Evolutionary conservation across 2,888 invertebrate species (phyloP).

Genomic region (Vanessa cardui): DNA sequence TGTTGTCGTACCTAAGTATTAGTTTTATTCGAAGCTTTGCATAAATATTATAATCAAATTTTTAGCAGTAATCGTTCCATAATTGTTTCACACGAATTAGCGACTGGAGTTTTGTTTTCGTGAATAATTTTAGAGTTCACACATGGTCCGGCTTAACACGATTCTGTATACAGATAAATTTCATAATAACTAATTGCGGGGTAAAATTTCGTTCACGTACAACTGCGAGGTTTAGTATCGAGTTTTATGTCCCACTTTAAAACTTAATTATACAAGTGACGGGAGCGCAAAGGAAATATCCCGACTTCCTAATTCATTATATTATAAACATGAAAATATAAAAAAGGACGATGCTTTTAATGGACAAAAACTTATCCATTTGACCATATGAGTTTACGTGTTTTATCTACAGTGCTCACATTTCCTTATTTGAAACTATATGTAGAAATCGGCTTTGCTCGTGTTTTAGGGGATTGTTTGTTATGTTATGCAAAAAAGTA

Average conservation of each 20-base stretch:
- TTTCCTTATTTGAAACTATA: no score
- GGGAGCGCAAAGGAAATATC: background rate
- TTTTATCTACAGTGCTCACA: no score
- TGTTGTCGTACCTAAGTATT: no score
- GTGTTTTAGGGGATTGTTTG: no score
- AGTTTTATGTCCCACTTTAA: conserved; percentile 26
- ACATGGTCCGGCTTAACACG: conserved; percentile 21
- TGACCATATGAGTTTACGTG: no score
- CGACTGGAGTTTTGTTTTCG: conserved; percentile 17
- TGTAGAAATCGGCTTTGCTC: no score
- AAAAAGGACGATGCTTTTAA: background rate
- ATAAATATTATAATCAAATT: no score
- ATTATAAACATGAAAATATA: background rate
- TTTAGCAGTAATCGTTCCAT: background rate
- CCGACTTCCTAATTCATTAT: background rate
- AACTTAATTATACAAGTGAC: conserved; percentile 10
- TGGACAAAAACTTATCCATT: no score
- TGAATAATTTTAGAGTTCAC: conserved; percentile 21
- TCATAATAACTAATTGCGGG: conserved; percentile 28
- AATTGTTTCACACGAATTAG: conserved; percentile 22
- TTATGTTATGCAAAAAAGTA: no score
- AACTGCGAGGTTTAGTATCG: conserved; percentile 28
- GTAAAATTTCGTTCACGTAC: conserved; percentile 30
- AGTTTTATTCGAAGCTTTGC: no score
- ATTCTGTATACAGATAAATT: conserved; percentile 31